Evolutionary conservation across 2,113 vertebrate genomes (phyloP).

Genomic region (Podarcis raffonei): DNA sequence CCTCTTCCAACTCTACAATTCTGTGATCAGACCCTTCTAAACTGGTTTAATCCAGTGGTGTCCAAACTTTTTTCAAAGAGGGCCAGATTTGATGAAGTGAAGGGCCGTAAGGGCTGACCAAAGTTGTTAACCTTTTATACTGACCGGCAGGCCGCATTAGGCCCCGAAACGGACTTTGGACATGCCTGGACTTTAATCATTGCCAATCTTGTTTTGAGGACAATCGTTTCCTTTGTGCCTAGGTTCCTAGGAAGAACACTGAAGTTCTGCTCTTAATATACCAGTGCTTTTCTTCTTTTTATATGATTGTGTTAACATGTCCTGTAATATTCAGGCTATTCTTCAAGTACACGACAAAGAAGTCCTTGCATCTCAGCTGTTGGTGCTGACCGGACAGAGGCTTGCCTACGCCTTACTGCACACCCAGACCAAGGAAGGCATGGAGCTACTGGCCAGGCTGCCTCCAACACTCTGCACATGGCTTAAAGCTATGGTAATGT

Average conservation of each 20-base stretch:
- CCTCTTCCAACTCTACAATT: too few species aligned
- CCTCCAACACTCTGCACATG: conserved; percentile 93
- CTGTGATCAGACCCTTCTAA: too few species aligned
- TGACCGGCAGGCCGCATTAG: too few species aligned
- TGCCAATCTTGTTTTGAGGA: not conserved
- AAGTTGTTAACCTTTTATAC: too few species aligned
- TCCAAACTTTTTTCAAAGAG: too few species aligned
- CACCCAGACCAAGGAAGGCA: conserved; percentile 84
- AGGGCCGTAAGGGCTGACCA: too few species aligned
- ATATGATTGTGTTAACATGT: not conserved
- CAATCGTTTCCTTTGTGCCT: not conserved
- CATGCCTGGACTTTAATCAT: not conserved
- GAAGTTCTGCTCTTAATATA: not conserved
- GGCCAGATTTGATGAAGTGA: too few species aligned
- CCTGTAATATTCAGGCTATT: conserved; percentile 80
- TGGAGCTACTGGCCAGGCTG: conserved; percentile 91
- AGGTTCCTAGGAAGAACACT: not conserved
- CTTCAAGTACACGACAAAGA: conserved; percentile 92
- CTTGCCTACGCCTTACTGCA: conserved; percentile 87
- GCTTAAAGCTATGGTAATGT: conserved; percentile 96
- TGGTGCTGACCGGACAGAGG: conserved; percentile 91
- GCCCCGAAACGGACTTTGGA: too few species aligned
- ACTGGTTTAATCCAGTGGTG: too few species aligned
- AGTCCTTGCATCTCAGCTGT: conserved; percentile 92
- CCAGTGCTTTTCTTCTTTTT: not conserved